Conservation (phyloP, 2,888 invertebrate genomes). For the Mimachlamys varia region DNA sequence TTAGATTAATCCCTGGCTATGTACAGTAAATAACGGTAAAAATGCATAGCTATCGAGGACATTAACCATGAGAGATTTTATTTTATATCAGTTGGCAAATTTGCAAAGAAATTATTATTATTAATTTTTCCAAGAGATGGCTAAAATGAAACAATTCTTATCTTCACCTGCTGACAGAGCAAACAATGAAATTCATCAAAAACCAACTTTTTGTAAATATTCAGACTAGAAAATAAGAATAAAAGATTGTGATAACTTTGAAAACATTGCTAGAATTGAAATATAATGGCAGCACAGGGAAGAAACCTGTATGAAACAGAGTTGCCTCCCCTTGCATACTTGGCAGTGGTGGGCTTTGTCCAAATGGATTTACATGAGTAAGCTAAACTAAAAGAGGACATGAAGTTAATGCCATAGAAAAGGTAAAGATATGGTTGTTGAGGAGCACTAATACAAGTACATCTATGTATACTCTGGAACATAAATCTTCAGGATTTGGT, state of each 20-base stretch:
- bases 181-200: neutral
- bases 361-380: neutral
- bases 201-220: no score
- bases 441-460: no score
- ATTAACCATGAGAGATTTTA: neutral
- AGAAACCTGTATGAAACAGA: neutral
- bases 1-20: no score
- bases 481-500: no score
- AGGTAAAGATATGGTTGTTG: no score
- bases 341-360: conserved; percentile 10
- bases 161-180: neutral
- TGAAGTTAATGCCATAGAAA: no score
- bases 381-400: no score
- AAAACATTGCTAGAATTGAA: no score
- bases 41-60: conserved; percentile 19
- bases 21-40: neutral
- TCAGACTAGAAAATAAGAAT: no score
- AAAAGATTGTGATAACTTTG: no score
- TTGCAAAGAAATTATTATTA: neutral
- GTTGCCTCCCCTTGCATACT: neutral
- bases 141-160: neutral
- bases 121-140: no score
- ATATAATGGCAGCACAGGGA: neutral
- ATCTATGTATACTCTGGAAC: no score
- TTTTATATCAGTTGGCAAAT: neutral